phyloP scores from a whole-genome alignment of 2,888 invertebrate species.

The Argyresthia goedartella region DNA sequence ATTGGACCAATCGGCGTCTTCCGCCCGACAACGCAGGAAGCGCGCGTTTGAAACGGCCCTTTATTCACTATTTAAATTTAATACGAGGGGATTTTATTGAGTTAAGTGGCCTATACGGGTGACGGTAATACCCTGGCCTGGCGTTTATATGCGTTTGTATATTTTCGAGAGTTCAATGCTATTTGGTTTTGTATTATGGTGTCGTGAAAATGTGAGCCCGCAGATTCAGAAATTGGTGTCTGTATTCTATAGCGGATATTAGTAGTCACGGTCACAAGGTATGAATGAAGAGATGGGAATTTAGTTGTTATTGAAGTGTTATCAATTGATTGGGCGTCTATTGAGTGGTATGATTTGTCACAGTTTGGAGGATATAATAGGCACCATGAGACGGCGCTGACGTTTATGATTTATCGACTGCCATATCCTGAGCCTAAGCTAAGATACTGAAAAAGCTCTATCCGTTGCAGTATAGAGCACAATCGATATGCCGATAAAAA shows the following conservation, averaged over 20 bases:
- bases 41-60: slow-evolving; percentile 47
- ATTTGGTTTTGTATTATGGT: background rate
- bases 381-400: no score
- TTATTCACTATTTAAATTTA: slow-evolving; percentile 64
- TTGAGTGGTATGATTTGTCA: no score
- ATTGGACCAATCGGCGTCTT: slow-evolving; percentile 68
- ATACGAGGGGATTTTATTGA: slow-evolving; percentile 67
- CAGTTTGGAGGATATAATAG: no score
- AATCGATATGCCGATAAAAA: no score
- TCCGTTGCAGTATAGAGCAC: no score
- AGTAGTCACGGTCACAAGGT: background rate
- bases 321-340: background rate
- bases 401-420: no score
- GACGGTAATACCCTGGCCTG: background rate
- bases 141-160: background rate
- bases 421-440: no score
- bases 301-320: slow-evolving; percentile 23
- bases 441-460: no score
- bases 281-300: slow-evolving; percentile 33
- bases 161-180: background rate
- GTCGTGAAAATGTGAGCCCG: slow-evolving; percentile 27
- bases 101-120: slow-evolving; percentile 64
- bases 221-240: slow-evolving; percentile 37
- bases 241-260: background rate
- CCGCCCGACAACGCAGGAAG: slow-evolving; percentile 60